Evolutionary conservation across 2,888 invertebrate genomes (phyloP).

Genomic region (Spisula solida): DNA sequence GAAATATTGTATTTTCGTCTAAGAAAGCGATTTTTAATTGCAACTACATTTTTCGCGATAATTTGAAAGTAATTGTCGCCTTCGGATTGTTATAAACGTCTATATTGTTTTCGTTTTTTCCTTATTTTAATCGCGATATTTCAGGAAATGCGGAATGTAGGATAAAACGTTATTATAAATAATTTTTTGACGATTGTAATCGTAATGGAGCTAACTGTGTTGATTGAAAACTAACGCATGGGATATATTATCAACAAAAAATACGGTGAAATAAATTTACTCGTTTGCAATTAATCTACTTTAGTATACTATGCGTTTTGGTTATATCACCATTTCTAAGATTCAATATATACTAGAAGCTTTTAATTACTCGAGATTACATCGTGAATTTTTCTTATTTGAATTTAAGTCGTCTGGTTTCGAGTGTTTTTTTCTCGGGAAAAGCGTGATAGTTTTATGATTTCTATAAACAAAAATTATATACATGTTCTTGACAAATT

Average conservation of each 20-base stretch:
- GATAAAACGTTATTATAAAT: not conserved
- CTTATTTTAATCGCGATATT: slow-evolving; percentile 4
- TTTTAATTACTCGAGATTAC: not conserved
- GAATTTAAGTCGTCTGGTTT: not conserved
- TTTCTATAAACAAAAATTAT: not conserved
- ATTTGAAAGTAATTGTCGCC: slow-evolving; percentile 24
- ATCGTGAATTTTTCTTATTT: not conserved
- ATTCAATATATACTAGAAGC: not conserved
- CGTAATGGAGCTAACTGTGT: not conserved
- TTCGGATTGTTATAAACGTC: not conserved
- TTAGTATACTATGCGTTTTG: not conserved
- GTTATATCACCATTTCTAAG: not conserved
- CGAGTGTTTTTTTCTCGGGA: not conserved
- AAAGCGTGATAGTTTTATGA: not conserved
- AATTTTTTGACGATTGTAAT: not conserved
- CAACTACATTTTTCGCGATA: slow-evolving; percentile 26
- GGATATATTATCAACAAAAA: not conserved
- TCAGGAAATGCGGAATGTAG: not conserved
- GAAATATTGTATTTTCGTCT: slow-evolving; percentile 43
- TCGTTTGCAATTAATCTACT: not conserved
- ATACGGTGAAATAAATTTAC: slow-evolving; percentile 23
- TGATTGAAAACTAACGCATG: not conserved
- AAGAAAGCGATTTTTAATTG: slow-evolving; percentile 38
- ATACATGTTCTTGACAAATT: not conserved
- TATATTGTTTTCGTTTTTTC: slow-evolving; percentile 5